Conservation (phyloP, 2,797 vertebrate genomes). For the Enteromius afrohamiltoni region DNA sequence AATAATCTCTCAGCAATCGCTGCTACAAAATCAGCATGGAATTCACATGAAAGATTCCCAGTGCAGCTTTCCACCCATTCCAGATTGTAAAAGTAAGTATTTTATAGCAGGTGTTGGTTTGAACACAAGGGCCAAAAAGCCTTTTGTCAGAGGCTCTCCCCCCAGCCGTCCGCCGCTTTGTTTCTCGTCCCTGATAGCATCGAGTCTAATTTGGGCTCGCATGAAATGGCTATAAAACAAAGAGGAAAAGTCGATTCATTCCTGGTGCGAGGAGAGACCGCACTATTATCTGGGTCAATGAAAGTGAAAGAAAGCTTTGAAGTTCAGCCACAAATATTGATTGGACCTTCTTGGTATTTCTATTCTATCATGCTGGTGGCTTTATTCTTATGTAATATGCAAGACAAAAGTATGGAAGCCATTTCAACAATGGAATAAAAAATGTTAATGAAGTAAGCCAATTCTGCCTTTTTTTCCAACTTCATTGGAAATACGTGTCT, state of each 20-base stretch:
- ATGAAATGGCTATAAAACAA: conserved; percentile 54
- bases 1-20: conserved; percentile 73
- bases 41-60: conserved; percentile 72
- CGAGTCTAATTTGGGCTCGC: conserved; percentile 56
- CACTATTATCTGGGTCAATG: conserved; percentile 49
- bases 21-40: conserved; percentile 72
- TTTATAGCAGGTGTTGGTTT: conserved; percentile 70
- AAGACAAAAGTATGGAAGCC: background rate
- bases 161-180: conserved; percentile 28
- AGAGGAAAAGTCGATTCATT: conserved; percentile 46
- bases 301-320: conserved; percentile 62
- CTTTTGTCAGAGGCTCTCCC: conserved; percentile 49
- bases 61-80: conserved; percentile 68
- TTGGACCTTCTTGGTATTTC: conserved; percentile 46
- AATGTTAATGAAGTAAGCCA: background rate
- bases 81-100: conserved; percentile 62
- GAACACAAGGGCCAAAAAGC: conserved; percentile 59
- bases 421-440: background rate
- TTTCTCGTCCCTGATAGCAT: conserved; percentile 58
- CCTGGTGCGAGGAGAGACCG: conserved; percentile 46
- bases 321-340: conserved; percentile 59
- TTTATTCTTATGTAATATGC: background rate
- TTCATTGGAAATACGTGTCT: no score
- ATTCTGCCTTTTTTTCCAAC: background rate
- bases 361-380: conserved; percentile 34